phyloP scores from a whole-genome alignment of 2,888 invertebrate species.

The Philereme vetulata region DNA sequence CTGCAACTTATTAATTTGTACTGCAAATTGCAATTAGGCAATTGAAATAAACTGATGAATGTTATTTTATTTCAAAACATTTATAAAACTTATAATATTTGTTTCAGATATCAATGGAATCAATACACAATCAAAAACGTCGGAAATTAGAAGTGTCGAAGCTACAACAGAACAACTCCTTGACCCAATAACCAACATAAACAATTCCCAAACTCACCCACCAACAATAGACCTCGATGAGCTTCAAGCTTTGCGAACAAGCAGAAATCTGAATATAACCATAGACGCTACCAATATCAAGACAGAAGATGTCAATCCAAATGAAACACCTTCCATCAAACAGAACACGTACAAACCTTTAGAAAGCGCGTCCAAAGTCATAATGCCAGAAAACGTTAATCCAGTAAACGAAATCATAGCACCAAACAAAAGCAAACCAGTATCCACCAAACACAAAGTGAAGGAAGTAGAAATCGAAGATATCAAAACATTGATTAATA shows the following conservation, averaged over 20 bases:
- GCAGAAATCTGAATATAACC: constrained; percentile 30
- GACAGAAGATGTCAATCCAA: constrained; percentile 22
- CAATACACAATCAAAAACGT: constrained; percentile 48
- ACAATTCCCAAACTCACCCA: constrained; percentile 3
- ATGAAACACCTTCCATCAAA: constrained; percentile 42
- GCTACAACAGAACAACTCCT: constrained; percentile 28
- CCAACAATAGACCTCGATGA: constrained; percentile 6
- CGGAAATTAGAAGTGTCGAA: constrained; percentile 22
- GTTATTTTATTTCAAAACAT: too few relatives aligned
- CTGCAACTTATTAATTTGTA: too few relatives aligned
- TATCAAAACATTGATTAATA: constrained; percentile 38
- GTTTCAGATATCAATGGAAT: constrained; percentile 58
- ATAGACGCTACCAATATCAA: constrained; percentile 30
- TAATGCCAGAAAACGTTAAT: constrained; percentile 53
- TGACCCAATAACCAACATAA: constrained; percentile 43
- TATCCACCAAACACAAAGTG: constrained; percentile 44
- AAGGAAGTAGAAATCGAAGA: constrained; percentile 49
- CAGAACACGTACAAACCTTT: constrained; percentile 49
- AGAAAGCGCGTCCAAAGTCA: constrained; percentile 71
- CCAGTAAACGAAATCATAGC: constrained; percentile 55
- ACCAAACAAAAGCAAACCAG: constrained; percentile 45
- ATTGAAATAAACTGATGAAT: too few relatives aligned
- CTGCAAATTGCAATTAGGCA: too few relatives aligned
- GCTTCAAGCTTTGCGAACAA: constrained; percentile 1
- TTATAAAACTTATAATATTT: background rate